A percentile compares a stretch with the other conserved stretches of the same genome.
Evolutionary conservation across 2,113 vertebrate species (phyloP).

Genomic region (Centropus bengalensis): DNA sequence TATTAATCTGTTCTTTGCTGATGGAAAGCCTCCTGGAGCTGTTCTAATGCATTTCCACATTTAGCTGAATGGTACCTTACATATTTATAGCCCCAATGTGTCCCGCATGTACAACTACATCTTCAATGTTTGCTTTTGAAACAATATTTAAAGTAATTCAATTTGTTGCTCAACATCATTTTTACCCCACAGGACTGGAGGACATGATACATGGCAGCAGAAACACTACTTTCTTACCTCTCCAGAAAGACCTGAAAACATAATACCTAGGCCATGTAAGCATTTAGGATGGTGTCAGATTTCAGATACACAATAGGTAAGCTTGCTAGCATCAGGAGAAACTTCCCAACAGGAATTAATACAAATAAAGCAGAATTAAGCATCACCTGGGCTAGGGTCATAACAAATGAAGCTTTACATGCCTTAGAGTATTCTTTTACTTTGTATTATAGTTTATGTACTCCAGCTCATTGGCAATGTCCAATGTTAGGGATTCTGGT

Average conservation of each 20-base stretch:
- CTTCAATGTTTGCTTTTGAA: conserved; percentile 7
- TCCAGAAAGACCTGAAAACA: not conserved
- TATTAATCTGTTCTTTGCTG: not conserved
- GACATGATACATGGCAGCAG: accelerated
- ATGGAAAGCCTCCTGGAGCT: not conserved
- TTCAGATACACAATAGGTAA: not conserved
- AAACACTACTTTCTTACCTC: not conserved
- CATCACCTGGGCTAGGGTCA: not conserved
- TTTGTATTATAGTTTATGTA: not conserved
- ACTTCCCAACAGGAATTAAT: not conserved
- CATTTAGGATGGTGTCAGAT: not conserved
- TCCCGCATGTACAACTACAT: not conserved
- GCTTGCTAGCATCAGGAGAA: not conserved
- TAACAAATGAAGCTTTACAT: not conserved
- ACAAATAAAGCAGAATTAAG: not conserved
- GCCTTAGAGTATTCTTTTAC: not conserved
- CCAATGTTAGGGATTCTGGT: not conserved
- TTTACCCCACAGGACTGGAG: not conserved
- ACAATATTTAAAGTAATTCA: not conserved
- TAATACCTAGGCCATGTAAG: not conserved
- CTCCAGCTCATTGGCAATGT: not conserved
- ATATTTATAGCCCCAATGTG: not conserved
- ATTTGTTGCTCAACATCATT: not conserved
- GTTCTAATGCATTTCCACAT: not conserved
- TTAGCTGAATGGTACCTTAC: not conserved